Base-by-base conservation (phyloP, 2,888 invertebrate genomes). In the Machimus rusticus region DNA sequence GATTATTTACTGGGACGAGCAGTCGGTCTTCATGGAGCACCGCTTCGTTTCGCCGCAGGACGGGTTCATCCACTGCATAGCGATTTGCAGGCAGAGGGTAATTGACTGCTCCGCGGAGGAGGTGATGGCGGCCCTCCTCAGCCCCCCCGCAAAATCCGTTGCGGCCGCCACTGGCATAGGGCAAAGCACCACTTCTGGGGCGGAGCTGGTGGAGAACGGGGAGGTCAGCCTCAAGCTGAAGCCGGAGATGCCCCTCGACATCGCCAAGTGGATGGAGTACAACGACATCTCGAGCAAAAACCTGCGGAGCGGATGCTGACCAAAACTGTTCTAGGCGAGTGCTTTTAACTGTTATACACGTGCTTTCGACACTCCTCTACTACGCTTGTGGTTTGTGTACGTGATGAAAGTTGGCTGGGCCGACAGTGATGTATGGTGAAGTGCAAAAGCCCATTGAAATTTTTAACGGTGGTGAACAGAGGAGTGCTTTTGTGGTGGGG, bases 1-100 rank as follows among this genome's bases (percentile, higher is more conserved):
- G 96, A 94, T 98, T 84, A 94, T 97, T 86, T 97, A 96, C 91
- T 98, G 98, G 98, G 97, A 98, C 91, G 95, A 96, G 5, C 95
- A 95, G 89, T 95, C 96, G 37, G 94, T 98, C 86, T 98, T 96
- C 91, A 95, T 98, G 94, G 97, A 97, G 91, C 98, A 98, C 91
- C 94, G 96, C 89, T 95, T 98, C 89, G 93, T 96, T 34, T 95
- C 96, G 0, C 93, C 95, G 5, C 91, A 91, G n/a, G 97, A 98
- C 90, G 94, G 94, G 37, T 96, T 96, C 92, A 93, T 96, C n/a
- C 94, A 94, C 85, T 93, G 93, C 89, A 94, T 94, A 78, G 93
- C 93, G 43, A 91, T 94, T 87, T 94, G 94, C 87, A 92, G 93
- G 37, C 93, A 93, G 87, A 92, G 94, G 1, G 90, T 94, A 55